phyloP scores from a whole-genome alignment of 2,797 vertebrate species.

The Halcyon chelicuti region DNA sequence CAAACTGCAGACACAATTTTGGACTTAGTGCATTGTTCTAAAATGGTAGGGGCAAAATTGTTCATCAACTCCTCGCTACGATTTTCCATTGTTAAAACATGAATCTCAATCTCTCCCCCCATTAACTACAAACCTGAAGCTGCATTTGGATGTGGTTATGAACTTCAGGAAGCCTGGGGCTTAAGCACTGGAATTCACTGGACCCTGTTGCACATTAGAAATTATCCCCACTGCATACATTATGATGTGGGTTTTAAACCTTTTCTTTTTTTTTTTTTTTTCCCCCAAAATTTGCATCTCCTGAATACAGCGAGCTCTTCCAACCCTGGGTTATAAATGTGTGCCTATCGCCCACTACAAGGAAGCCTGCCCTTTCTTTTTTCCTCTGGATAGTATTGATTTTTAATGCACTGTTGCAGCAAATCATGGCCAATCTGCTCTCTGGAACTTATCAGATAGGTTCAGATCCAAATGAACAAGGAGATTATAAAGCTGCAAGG shows the following conservation, averaged over 20 bases:
- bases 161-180: not conserved
- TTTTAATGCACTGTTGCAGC: not conserved
- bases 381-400: not conserved
- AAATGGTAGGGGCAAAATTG: not conserved
- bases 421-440: not conserved
- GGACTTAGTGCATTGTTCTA: not conserved
- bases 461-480: not conserved
- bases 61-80: not conserved
- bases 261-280: not conserved
- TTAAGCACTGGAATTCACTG: not conserved
- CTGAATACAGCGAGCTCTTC: not conserved
- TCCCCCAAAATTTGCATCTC: not conserved
- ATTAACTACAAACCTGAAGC: not conserved
- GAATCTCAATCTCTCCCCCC: not conserved
- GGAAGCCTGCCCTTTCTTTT: not conserved
- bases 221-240: not conserved
- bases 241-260: not conserved
- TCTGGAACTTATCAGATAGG: not conserved
- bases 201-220: not conserved
- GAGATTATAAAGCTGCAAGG: not conserved
- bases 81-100: not conserved
- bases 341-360: fast-evolving
- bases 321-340: not conserved
- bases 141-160: not conserved
- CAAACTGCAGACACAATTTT: not conserved